phyloP scores from a whole-genome alignment of 2,797 vertebrate genomes.

The Furcifer pardalis region DNA sequence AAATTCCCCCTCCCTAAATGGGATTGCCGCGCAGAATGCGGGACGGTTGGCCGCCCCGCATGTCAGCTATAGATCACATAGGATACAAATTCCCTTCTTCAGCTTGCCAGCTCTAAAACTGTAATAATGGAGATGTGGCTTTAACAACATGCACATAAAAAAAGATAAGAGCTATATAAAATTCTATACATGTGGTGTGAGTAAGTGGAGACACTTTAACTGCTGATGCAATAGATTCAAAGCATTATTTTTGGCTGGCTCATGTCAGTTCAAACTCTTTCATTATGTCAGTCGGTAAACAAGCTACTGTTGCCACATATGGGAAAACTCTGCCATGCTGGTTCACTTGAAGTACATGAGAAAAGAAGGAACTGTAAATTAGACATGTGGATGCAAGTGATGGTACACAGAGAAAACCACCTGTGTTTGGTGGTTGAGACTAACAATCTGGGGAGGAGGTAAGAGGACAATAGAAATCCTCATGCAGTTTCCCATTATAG shows the following conservation, averaged over 20 bases:
- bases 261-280: neutral
- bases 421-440: neutral
- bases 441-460: neutral
- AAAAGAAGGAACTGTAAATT: neutral
- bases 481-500: neutral
- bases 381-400: neutral
- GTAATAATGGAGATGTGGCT: neutral
- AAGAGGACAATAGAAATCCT: neutral
- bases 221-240: neutral
- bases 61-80: neutral
- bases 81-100: neutral
- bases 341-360: neutral
- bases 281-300: neutral
- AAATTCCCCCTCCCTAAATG: too few species aligned
- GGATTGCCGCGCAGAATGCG: too few species aligned
- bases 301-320: neutral
- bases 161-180: too few species aligned
- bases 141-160: neutral
- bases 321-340: neutral
- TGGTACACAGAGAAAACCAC: neutral
- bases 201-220: neutral
- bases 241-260: neutral
- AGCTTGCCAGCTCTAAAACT: neutral
- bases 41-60: too few species aligned
- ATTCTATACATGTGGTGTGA: neutral